Evolutionary conservation across 1,140 invertebrate species (phyloP).

Genomic region (Drosophila seguyi): DNA sequence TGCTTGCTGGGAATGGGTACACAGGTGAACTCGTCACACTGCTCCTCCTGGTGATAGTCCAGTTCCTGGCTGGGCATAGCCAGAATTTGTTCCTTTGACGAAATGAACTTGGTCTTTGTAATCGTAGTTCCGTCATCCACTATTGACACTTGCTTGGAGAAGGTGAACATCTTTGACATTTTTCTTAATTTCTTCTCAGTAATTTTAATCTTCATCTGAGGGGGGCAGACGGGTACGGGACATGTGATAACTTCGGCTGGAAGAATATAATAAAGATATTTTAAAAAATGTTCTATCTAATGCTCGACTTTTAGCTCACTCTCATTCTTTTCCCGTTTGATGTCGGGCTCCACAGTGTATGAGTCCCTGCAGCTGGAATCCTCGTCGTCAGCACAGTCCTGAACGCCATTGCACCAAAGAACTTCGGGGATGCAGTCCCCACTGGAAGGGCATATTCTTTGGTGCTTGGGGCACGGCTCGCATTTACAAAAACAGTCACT

Average conservation of each 20-base stretch:
- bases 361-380: conserved; percentile 87
- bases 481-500: conserved; percentile 90
- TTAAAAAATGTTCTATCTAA: neutral
- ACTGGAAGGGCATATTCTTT: conserved; percentile 90
- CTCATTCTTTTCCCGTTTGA: conserved; percentile 56
- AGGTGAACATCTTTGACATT: conserved; percentile 83
- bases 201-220: conserved; percentile 86
- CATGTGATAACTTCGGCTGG: conserved; percentile 79
- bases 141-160: conserved; percentile 73
- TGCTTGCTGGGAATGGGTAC: conserved; percentile 71
- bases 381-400: conserved; percentile 95
- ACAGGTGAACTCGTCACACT: conserved; percentile 81
- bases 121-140: conserved; percentile 69
- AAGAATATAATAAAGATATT: neutral
- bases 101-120: conserved; percentile 76
- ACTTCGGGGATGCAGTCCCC: conserved; percentile 90
- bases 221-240: conserved; percentile 86
- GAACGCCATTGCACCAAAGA: conserved; percentile 92
- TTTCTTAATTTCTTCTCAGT: conserved; percentile 75
- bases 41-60: conserved; percentile 64
- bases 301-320: conserved; percentile 42
- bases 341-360: conserved; percentile 60
- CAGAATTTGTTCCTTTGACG: conserved; percentile 65
- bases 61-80: conserved; percentile 64
- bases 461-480: conserved; percentile 88